A percentile compares a stretch with the other conserved stretches of the same genome.
Conservation (phyloP, 2,113 vertebrate species). For the Mugil cephalus region DNA sequence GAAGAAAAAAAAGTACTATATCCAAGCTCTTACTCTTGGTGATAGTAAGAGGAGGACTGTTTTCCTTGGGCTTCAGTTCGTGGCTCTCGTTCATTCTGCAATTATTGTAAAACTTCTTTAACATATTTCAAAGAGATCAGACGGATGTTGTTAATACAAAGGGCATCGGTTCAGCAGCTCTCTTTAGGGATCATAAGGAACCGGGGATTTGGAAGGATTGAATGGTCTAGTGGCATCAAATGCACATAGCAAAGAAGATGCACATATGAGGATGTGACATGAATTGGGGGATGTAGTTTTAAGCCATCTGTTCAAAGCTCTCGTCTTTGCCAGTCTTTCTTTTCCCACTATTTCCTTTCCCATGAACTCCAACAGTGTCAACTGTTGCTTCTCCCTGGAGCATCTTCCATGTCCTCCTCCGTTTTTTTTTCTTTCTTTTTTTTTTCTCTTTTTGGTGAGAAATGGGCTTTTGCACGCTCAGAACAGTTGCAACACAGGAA, state of each 20-base stretch:
- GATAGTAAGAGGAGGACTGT: background rate
- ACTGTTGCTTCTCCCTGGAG: constrained; percentile 45
- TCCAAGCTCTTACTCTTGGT: constrained; percentile 1
- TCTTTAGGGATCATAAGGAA: too few relatives aligned
- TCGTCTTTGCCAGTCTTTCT: constrained; percentile 33
- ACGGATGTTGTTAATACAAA: background rate
- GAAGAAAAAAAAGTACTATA: background rate
- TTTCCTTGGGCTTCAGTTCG: background rate
- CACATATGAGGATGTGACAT: background rate
- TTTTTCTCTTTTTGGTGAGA: too few relatives aligned
- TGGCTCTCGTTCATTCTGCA: background rate
- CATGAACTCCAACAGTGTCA: constrained; percentile 71
- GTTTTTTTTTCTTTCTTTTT: constrained; percentile 27
- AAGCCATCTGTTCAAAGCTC: background rate
- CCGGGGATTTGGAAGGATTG: too few relatives aligned
- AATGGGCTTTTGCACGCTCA: constrained; percentile 32
- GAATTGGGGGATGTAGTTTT: background rate
- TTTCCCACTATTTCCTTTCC: constrained; percentile 64
- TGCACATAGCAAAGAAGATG: background rate
- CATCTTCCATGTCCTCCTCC: constrained; percentile 47
- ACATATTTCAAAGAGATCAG: background rate
- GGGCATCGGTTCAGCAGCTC: background rate
- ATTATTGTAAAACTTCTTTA: background rate
- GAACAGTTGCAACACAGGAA: constrained; percentile 62
- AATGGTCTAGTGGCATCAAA: too few relatives aligned